Base-by-base conservation (phyloP, 2,888 invertebrate species). In the Perithous albicinctus region DNA sequence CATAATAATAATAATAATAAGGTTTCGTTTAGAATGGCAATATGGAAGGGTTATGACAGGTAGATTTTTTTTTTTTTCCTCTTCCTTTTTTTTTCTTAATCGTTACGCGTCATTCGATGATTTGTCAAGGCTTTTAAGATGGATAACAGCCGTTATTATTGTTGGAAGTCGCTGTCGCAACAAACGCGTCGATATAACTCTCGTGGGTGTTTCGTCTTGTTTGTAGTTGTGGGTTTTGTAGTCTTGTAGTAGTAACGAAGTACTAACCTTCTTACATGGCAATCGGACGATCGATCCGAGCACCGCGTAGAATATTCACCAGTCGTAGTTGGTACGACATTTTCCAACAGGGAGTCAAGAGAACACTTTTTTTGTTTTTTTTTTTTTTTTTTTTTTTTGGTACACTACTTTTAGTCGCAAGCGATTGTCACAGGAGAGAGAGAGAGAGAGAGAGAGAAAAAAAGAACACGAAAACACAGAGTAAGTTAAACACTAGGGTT, bases 231-330 rank as follows among this genome's bases (percentile, higher is more conserved):
- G n/a, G n/a, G n/a, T n/a, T n/a, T n/a, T n/a, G 15, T 12, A n/a
- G 12, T 56, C n/a, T n/a, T 6, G 32, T 63, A 38, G 63, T 20
- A 63, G 63, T 38, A 63, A 63, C 38, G 63, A 63, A 29, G 63
- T 85, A 86, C 86, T 85, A 86, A 87, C 87, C 87, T 86, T 86
- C 86, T 86, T 85, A 87, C 86, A 86, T 87, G 85, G 83, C 80
- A 85, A 85, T 78, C 63, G 77, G 67, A 72, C 83, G 83, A 87
- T 87, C 86, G 87, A 87, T 87, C 84, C 77, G 82, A 59, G 78
- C 82, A 79, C 80, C 78, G 78, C 81, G 84, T 81, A 70, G 48
- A 77, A 76, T 73, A 84, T 80, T 64, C 78, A 80, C 67, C 83
- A 63, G 78, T 38, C 76, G 72, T 76, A 73, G 26, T 38, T 46